Conservation (phyloP, 2,888 invertebrate genomes). For the Drosophila rellima region DNA sequence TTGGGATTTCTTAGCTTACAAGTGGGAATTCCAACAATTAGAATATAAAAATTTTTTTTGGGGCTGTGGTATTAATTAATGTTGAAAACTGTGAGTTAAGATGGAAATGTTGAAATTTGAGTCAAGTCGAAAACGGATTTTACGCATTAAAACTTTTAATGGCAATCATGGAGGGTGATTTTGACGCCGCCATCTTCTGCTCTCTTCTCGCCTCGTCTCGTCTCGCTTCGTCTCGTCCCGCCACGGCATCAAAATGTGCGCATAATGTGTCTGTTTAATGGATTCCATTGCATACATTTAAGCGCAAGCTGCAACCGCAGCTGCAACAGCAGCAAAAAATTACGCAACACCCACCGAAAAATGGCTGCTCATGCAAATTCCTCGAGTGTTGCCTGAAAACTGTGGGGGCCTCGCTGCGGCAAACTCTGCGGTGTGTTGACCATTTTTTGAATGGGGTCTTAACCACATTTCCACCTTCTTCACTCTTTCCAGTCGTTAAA, state of each 20-base stretch:
- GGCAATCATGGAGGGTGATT: slow-evolving; percentile 43
- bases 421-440: slow-evolving; percentile 52
- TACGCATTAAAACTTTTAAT: slow-evolving; percentile 72
- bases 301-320: slow-evolving; percentile 29
- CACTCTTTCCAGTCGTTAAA: too few species aligned
- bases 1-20: too few species aligned
- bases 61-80: slow-evolving; percentile 27
- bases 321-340: slow-evolving; percentile 32
- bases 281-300: slow-evolving; percentile 64
- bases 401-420: slow-evolving; percentile 57
- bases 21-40: too few species aligned
- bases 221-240: not conserved
- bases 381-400: slow-evolving; percentile 38
- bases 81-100: slow-evolving; percentile 31
- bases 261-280: slow-evolving; percentile 68
- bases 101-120: slow-evolving; percentile 9
- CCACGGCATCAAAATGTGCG: slow-evolving; percentile 62
- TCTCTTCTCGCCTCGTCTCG: too few species aligned
- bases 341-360: slow-evolving; percentile 70
- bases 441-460: slow-evolving; percentile 20
- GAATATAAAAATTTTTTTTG: too few species aligned
- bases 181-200: slow-evolving; percentile 12
- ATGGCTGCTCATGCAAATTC: slow-evolving; percentile 71
- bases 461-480: not conserved
- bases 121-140: slow-evolving; percentile 57